Conservation (phyloP, 1,140 invertebrate genomes). For the Holcopasites calliopsidis region DNA sequence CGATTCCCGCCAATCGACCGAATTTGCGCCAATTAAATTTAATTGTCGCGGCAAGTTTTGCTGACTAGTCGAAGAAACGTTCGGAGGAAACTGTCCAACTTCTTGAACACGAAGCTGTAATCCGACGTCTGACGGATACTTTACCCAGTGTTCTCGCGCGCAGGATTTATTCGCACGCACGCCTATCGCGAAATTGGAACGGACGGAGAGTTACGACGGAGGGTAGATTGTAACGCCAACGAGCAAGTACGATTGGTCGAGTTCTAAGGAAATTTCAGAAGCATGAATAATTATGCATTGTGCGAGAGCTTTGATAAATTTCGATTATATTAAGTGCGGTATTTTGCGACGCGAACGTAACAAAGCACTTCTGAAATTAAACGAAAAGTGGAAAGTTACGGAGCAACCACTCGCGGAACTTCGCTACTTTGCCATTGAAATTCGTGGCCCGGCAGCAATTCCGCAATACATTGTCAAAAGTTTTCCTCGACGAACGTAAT, state of each 20-base stretch:
- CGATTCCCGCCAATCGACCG: conserved; percentile 1
- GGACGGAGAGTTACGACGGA: background rate
- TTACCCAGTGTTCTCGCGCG: no score
- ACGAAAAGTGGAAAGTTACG: conserved; percentile 31
- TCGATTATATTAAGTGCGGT: conserved; percentile 4
- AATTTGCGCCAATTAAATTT: conserved; percentile 21
- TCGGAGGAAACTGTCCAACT: background rate
- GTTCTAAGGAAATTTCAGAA: background rate
- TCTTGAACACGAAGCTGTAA: background rate
- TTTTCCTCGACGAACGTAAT: conserved; percentile 43
- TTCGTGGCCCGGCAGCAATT: conserved; percentile 24
- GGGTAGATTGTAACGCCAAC: background rate
- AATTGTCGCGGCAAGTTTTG: conserved; percentile 20
- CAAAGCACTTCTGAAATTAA: conserved; percentile 17
- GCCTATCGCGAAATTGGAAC: background rate
- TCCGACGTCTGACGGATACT: background rate
- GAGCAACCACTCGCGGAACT: conserved; percentile 12
- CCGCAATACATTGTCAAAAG: conserved; percentile 44
- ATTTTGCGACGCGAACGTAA: conserved; percentile 8
- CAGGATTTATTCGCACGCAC: background rate
- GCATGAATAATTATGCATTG: background rate
- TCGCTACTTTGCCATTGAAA: conserved; percentile 42
- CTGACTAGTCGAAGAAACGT: background rate
- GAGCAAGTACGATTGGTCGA: background rate
- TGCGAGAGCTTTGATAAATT: background rate